Conservation (phyloP, 2,888 invertebrate genomes). For the Bellardia pandia region DNA sequence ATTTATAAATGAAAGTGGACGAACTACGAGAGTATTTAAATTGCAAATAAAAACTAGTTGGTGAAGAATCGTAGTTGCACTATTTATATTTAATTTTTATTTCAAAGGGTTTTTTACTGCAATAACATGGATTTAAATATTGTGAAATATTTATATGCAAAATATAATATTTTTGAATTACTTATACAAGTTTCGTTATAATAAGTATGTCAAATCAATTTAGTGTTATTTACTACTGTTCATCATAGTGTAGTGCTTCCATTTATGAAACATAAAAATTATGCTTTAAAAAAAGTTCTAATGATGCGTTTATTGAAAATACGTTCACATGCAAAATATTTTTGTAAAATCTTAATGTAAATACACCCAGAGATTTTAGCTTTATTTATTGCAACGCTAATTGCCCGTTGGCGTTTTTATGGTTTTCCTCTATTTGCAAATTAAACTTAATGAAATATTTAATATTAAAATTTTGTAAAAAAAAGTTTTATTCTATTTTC, state of each 20-base stretch:
- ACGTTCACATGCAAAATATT: constrained; percentile 3
- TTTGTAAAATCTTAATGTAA: neutral
- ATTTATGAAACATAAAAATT: neutral
- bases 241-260: constrained; percentile 5
- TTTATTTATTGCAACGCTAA: constrained; percentile 46
- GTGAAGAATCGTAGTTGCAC: neutral
- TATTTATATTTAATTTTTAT: no score
- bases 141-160: no score
- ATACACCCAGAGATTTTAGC: neutral
- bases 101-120: no score
- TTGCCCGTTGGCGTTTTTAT: constrained; percentile 2
- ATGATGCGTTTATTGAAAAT: constrained; percentile 20
- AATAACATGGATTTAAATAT: no score
- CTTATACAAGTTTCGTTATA: no score
- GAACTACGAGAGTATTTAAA: neutral
- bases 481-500: no score
- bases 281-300: neutral
- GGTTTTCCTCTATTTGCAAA: no score
- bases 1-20: constrained; percentile 37
- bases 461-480: no score
- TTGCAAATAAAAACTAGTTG: neutral
- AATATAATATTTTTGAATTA: no score
- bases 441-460: no score
- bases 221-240: no score
- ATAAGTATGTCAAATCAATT: no score